These are phyloP conservation scores for Pterostichus niger DNA, from an alignment of 2,888 invertebrate species.

Conservation along the genomic window DNA sequence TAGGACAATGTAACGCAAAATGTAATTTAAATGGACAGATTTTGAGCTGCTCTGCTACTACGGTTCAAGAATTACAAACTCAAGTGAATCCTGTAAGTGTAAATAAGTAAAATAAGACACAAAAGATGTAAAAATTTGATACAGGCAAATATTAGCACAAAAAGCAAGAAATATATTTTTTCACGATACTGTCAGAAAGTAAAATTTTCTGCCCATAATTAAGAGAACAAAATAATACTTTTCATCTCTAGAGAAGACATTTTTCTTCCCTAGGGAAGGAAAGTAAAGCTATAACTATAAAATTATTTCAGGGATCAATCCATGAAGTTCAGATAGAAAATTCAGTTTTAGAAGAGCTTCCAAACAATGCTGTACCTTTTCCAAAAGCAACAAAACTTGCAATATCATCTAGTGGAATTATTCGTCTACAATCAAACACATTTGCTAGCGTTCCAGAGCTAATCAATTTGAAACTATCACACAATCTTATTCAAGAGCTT, in stretches of 20 bases:
- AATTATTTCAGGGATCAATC: constrained; percentile 3
- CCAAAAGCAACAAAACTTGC: constrained; percentile 2
- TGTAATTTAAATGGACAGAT: constrained; percentile 21
- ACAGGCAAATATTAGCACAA: too few species aligned
- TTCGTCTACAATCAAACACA: background rate
- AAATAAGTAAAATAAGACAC: too few species aligned
- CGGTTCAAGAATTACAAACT: constrained; percentile 20
- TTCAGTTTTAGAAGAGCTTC: constrained; percentile 13
- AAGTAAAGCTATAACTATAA: too few species aligned
- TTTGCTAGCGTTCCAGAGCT: constrained; percentile 4
- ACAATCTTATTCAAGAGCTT: constrained; percentile 20
- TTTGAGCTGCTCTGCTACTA: constrained; percentile 1
- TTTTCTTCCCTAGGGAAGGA: too few species aligned
- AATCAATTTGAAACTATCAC: background rate
- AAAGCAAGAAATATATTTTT: background rate
- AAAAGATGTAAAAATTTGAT: too few species aligned
- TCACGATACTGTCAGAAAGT: too few species aligned
- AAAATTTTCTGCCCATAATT: too few species aligned
- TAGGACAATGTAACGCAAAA: background rate
- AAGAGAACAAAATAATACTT: too few species aligned
- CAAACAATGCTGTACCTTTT: constrained; percentile 16
- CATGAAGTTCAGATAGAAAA: background rate
- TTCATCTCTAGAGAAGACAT: too few species aligned
- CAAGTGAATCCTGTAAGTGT: constrained; percentile 12
- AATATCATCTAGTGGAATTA: background rate